Evolutionary conservation across 2,797 vertebrate species (phyloP).

Genomic region (Cyprinodon diabolis): DNA sequence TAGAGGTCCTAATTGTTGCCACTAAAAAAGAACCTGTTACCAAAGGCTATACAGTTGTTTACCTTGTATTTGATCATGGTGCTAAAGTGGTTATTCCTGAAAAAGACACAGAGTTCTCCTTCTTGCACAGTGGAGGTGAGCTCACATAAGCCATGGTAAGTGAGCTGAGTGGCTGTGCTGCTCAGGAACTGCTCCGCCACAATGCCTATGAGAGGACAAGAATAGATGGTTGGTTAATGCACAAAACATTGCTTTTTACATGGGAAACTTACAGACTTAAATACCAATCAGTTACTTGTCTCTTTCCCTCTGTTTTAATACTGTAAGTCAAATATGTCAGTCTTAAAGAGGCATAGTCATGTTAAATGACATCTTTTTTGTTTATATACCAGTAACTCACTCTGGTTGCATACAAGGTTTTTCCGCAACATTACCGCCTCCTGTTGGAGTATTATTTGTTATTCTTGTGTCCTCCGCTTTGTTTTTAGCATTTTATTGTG

Average conservation of each 20-base stretch:
- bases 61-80: conserved; percentile 99
- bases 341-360: background rate
- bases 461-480: no score
- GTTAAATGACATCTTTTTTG: no score
- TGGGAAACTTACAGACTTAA: background rate
- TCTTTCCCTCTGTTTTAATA: background rate
- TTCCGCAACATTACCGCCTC: no score
- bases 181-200: conserved; percentile 97
- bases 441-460: no score
- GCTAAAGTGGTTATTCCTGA: conserved; percentile 99
- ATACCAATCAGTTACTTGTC: background rate
- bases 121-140: conserved; percentile 96
- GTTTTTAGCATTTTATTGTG: no score
- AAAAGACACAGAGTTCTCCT: conserved; percentile 98
- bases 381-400: no score
- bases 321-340: background rate
- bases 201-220: conserved; percentile 79
- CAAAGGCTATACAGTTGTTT: conserved; percentile 17
- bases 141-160: conserved; percentile 96
- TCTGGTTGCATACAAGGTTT: no score
- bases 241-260: conserved; percentile 1
- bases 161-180: conserved; percentile 97
- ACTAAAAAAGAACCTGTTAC: background rate
- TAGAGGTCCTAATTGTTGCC: background rate
- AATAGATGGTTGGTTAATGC: background rate